Evolutionary conservation across 2,888 invertebrate genomes (phyloP), one percentile per base, ranked within the genome.

Genomic region (Drosophila acutilabella): DNA sequence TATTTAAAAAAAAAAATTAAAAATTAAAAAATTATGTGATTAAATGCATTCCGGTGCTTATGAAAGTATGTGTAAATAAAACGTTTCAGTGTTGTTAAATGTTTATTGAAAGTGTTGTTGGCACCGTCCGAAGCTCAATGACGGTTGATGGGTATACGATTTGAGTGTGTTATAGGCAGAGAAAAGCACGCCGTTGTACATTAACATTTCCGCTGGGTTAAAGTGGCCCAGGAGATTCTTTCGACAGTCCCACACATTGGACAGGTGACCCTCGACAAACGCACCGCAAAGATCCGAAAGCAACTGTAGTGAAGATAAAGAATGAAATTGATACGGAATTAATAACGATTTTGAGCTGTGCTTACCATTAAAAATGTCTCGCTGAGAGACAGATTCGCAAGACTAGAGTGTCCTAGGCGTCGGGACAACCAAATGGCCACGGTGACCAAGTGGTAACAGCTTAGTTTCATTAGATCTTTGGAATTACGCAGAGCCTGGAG

Each of bases 161-260:
- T 8, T 7, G 0, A 78, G 38, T 0, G 51, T 61, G 4, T 48
- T 45, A 20, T 41, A 61, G 33, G 57, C 51, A 11, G 1, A 0
- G 11, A 23, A 14, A 0, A 79, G 65, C 4, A 8, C 44, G 1
- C 2, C 0, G 0, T 4, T 2, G 13, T 80, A 80, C 0, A 40
- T 11, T 2, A 6, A 13, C 1, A 69, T 1, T 7, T 70, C 50
- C 2, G 36, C 13, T 0, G 23, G 0, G 0, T 14, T 44, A 1
- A 73, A 44, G 6, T 38, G 40, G 1, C 5, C 13, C 1, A 82
- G 36, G 0, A 82, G 56, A 60, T 88, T 84, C 41, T 67, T 38
- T 7, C 42, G 2, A 0, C 44, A 10, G 20, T 71, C 33, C 86
- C 88, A 88, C 30, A 52, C 68, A 40, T 61, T 71, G 4, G 69